phyloP scores from a whole-genome alignment of 2,113 vertebrate species.

The Pitta sordida region DNA sequence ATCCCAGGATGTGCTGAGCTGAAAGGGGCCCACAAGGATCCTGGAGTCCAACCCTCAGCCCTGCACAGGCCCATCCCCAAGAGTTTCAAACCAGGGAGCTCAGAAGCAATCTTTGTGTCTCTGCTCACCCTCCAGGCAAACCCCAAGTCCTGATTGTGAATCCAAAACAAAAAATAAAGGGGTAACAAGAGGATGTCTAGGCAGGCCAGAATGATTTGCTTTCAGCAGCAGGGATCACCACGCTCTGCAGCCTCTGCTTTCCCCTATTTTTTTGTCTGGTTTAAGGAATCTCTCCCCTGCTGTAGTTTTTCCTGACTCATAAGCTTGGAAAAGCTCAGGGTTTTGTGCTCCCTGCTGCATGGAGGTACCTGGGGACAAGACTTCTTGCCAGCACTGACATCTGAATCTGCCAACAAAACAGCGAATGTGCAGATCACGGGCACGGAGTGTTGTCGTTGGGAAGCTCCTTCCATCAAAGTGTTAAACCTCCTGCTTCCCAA shows the following conservation, averaged over 20 bases:
- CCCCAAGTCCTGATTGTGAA: neutral
- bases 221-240: neutral
- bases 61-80: neutral
- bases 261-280: neutral
- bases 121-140: neutral
- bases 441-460: neutral
- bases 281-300: neutral
- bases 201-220: neutral
- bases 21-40: no score
- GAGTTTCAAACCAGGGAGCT: neutral
- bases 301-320: neutral
- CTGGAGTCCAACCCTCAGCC: neutral
- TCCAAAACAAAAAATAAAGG: neutral
- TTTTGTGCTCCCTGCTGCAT: neutral
- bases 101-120: neutral
- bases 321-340: neutral
- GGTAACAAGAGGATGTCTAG: neutral
- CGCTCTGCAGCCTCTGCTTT: neutral
- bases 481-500: slow-evolving; percentile 72
- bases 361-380: neutral
- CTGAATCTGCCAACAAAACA: slow-evolving; percentile 18
- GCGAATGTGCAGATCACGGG: neutral
- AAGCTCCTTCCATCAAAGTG: slow-evolving; percentile 67
- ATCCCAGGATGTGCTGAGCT: no score
- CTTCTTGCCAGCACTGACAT: slow-evolving; percentile 34